Evolutionary conservation across 2,113 vertebrate genomes (phyloP).

Genomic region (Lates calcarifer): DNA sequence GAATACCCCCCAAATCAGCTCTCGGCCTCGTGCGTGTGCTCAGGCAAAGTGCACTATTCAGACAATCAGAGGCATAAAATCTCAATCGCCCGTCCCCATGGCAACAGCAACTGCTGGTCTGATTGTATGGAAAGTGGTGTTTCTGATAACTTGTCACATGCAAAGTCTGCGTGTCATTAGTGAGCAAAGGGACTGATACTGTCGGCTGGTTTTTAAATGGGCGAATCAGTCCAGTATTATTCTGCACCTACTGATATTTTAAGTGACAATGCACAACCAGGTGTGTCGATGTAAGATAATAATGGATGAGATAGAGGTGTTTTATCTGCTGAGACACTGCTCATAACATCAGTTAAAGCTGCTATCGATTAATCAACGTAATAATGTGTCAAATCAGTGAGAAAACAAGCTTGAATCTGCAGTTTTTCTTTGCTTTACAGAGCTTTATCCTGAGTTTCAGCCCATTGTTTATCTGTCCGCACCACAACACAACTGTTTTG

Average conservation of each 20-base stretch:
- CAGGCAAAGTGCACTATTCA: conserved; percentile 61
- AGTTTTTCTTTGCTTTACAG: no score
- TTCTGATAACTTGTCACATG: conserved; percentile 61
- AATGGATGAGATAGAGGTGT: not conserved
- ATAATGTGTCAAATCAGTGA: no score
- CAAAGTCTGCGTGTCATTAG: conserved; percentile 34
- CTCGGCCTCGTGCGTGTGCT: conserved; percentile 43
- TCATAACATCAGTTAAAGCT: no score
- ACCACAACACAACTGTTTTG: no score
- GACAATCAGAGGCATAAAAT: conserved; percentile 69
- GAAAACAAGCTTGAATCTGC: no score
- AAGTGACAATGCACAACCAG: not conserved
- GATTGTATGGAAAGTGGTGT: conserved; percentile 70
- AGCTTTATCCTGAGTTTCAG: no score
- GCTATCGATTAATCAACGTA: no score
- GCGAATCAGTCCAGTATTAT: not conserved
- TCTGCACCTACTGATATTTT: not conserved
- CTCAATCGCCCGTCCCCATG: conserved; percentile 66
- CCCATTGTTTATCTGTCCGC: no score
- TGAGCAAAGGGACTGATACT: not conserved
- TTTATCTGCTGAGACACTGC: no score
- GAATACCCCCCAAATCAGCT: conserved; percentile 68
- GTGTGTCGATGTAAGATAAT: no score
- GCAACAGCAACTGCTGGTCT: conserved; percentile 69
- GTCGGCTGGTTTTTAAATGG: conserved; percentile 8